Evolutionary conservation across 2,888 invertebrate genomes (phyloP), one percentile per base, ranked within the genome.

Genomic region (Diabrotica balteata): DNA sequence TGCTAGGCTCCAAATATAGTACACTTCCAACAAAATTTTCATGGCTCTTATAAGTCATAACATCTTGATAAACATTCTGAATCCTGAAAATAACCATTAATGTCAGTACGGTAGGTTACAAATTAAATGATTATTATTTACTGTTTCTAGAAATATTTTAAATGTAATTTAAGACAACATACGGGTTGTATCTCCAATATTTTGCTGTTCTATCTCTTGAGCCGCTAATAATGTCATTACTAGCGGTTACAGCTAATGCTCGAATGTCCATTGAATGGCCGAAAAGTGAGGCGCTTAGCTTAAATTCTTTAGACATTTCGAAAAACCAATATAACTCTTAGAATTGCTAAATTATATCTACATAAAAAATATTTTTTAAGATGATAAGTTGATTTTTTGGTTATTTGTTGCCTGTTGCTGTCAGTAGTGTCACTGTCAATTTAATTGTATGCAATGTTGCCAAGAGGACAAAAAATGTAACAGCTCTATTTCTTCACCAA

Each of bases 231-330:
- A 97, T 90, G 72, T 89, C 89, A 78, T 91, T 91, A 74, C 91
- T 90, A 69, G 87, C 85, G 7, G 87, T 85, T 9, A 86, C 86
- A 62, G 88, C 88, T 22, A 97, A 88, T 65, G 92, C 89, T 76
- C 97, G 88, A 22, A 97, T 95, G 83, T 97, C 97, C 81, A 91
- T 86, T 54, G 91, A 90, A 84, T 97, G 97, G 0, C 94, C 95
- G 74, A 86, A 84, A 62, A 96, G 85, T 74, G 90, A 88, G 79
- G 91, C 88, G 82, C 95, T 92, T 73, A 96, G 86, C 86, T 93
- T 94, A 84, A 93, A 96, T 58, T 82, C 79, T 72, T 82, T 83
- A 43, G 82, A 73, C 78, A 82, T 83, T 62, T 32, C 32, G 32
- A 32, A 32, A 32, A 32, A 32, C 3, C 32, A 32, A 32, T 32